phyloP scores from a whole-genome alignment of 2,888 invertebrate genomes.

The Synergus itoensis region DNA sequence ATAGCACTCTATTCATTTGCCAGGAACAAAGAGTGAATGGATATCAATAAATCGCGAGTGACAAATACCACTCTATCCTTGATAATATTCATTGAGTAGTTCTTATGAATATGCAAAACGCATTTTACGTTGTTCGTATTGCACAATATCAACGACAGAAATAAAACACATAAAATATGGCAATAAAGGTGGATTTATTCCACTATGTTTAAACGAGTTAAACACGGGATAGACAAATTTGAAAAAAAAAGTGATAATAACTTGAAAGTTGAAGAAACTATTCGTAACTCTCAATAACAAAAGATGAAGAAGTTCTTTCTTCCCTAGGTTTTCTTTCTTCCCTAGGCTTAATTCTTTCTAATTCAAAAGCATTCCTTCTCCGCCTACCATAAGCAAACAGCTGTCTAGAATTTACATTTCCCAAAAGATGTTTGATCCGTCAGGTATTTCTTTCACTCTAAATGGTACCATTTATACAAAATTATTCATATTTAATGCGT shows the following conservation, averaged over 20 bases:
- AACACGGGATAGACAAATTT: background rate
- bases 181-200: background rate
- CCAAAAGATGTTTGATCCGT: slow-evolving; percentile 8
- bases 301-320: slow-evolving; percentile 4
- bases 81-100: slow-evolving; percentile 28
- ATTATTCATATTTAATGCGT: slow-evolving; percentile 38
- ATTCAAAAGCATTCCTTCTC: slow-evolving; percentile 18
- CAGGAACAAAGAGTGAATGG: slow-evolving; percentile 34
- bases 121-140: background rate
- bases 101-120: slow-evolving; percentile 31
- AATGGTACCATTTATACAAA: slow-evolving; percentile 32
- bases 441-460: slow-evolving; percentile 29
- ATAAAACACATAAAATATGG: background rate
- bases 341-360: background rate
- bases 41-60: slow-evolving; percentile 28
- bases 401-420: slow-evolving; percentile 32
- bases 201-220: background rate
- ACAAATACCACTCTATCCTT: slow-evolving; percentile 11
- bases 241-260: background rate
- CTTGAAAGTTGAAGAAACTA: background rate
- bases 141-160: background rate
- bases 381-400: slow-evolving; percentile 30
- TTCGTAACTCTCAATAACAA: background rate
- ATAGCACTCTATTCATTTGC: slow-evolving; percentile 3
- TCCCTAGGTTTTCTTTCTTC: background rate